Conservation (phyloP, 2,797 vertebrate species). For the Hydrophis major region DNA sequence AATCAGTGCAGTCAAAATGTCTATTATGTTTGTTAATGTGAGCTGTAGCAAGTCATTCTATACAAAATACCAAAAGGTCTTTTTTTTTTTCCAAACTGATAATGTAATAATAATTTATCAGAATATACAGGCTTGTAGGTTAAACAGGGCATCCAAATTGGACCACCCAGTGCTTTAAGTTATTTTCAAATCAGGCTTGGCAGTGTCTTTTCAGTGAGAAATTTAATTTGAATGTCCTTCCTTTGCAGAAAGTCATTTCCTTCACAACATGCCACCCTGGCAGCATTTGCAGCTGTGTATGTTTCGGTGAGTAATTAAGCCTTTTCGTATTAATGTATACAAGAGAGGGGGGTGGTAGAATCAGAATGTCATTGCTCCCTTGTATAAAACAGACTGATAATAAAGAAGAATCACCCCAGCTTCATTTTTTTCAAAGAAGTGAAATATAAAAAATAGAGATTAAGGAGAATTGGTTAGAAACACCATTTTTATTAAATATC, state of each 20-base stretch:
- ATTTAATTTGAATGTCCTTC: slow-evolving; percentile 70
- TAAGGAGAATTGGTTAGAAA: neutral
- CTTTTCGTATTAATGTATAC: slow-evolving; percentile 29
- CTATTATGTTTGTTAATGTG: neutral
- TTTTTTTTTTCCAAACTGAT: neutral
- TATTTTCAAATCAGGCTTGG: slow-evolving; percentile 38
- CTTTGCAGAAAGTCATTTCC: slow-evolving; percentile 95
- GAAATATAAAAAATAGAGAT: neutral
- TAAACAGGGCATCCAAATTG: slow-evolving; percentile 24
- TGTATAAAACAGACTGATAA: neutral
- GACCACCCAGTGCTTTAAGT: slow-evolving; percentile 13
- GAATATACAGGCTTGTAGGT: slow-evolving; percentile 28
- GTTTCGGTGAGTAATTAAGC: slow-evolving; percentile 88
- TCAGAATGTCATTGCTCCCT: slow-evolving; percentile 21
- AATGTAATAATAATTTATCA: slow-evolving; percentile 15
- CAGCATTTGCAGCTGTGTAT: slow-evolving; percentile 95
- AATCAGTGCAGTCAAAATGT: neutral
- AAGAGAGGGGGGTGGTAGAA: neutral
- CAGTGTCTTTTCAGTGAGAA: slow-evolving; percentile 50
- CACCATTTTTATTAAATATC: neutral
- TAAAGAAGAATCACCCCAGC: neutral
- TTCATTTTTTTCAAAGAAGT: neutral
- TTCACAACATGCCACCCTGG: slow-evolving; percentile 95
- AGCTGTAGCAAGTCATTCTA: neutral
- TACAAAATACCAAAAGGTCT: neutral